A percentile compares a stretch with the other conserved stretches of the same genome.
phyloP scores from a whole-genome alignment of 2,797 vertebrate genomes.

The Gephyroberyx darwinii region DNA sequence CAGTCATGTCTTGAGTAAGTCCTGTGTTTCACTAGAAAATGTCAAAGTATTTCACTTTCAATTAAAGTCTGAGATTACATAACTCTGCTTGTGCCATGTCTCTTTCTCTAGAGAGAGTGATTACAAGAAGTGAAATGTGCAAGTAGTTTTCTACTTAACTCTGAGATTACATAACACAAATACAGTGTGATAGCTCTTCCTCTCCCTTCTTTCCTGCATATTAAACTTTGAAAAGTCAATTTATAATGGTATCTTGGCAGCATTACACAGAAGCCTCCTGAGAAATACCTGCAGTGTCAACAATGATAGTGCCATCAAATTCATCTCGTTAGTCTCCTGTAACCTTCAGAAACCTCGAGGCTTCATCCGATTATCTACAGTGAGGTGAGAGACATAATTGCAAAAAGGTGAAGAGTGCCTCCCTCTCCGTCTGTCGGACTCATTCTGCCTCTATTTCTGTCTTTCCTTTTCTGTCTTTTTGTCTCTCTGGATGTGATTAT shows the following conservation, averaged over 20 bases:
- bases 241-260: conserved; percentile 1
- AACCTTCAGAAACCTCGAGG: conserved; percentile 13
- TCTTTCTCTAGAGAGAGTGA: not conserved
- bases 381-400: conserved; percentile 14
- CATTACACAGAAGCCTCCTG: conserved; percentile 24
- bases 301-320: conserved; percentile 25
- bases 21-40: too few relatives aligned
- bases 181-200: not conserved
- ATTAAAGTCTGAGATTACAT: too few relatives aligned
- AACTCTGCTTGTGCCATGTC: too few relatives aligned
- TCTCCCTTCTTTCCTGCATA: not conserved
- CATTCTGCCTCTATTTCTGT: not conserved
- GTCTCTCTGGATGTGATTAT: not conserved
- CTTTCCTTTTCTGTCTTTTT: not conserved
- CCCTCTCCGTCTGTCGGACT: conserved; percentile 2
- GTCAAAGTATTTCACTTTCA: too few relatives aligned
- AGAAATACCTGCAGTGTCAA: conserved; percentile 24
- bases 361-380: conserved; percentile 27
- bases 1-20: too few relatives aligned
- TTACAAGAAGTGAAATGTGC: not conserved
- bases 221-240: not conserved
- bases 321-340: conserved; percentile 13
- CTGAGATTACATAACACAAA: not conserved
- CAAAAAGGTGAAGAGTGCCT: conserved; percentile 5
- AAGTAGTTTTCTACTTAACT: not conserved